Conservation (phyloP, 2,888 invertebrate species). For the Cerceris rybyensis region DNA sequence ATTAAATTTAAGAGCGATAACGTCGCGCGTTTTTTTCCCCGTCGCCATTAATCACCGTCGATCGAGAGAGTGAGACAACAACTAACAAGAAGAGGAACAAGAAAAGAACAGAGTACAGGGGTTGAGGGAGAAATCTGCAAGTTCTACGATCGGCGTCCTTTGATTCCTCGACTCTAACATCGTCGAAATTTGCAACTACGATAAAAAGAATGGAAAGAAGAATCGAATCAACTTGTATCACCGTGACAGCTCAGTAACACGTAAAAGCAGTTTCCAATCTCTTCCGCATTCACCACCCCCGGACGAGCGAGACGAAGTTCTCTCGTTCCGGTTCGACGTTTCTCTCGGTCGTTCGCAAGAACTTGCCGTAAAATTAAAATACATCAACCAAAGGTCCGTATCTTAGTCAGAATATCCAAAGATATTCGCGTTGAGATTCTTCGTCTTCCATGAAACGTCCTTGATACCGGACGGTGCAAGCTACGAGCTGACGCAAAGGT, state of each 20-base stretch:
- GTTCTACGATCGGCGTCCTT: no score
- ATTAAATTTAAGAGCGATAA: background rate
- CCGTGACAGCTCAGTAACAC: background rate
- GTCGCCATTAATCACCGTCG: no score
- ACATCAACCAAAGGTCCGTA: background rate
- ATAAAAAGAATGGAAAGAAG: no score
- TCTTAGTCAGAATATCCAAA: background rate
- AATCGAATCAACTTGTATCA: no score
- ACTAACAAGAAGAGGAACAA: no score
- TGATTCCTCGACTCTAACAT: no score
- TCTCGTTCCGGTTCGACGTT: background rate
- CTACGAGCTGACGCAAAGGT: constrained; percentile 35
- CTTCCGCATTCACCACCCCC: background rate
- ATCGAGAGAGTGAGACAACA: no score
- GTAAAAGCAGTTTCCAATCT: background rate
- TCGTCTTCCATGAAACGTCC: background rate
- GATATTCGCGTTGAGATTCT: no score
- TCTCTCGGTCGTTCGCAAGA: background rate
- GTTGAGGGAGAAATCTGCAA: no score
- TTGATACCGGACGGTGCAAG: constrained; percentile 33
- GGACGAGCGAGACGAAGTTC: background rate
- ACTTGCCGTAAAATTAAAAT: constrained; percentile 25
- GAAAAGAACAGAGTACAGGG: no score
- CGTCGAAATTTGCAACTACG: no score
- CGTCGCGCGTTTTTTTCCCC: no score